Evolutionary conservation across 1,140 invertebrate genomes (phyloP).

Genomic region (Araneus ventricosus): DNA sequence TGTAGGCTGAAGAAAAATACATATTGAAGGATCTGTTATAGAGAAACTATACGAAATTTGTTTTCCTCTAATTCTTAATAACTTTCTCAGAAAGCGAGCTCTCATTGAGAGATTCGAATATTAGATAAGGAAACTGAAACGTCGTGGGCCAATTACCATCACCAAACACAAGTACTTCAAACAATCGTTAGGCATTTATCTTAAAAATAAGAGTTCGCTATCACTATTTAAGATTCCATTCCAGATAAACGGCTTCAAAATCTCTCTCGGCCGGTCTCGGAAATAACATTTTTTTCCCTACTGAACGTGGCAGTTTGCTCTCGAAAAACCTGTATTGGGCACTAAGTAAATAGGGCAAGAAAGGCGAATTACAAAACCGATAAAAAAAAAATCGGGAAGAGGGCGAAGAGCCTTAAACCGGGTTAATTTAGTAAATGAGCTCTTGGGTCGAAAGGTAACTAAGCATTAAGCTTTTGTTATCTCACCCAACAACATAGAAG

Average conservation of each 20-base stretch:
- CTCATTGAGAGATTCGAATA: too few relatives aligned
- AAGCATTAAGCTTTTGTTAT: constrained; percentile 52
- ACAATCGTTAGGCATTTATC: background rate
- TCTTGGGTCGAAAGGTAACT: constrained; percentile 47
- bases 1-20: too few relatives aligned
- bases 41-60: too few relatives aligned
- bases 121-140: too few relatives aligned
- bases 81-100: too few relatives aligned
- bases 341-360: constrained; percentile 55
- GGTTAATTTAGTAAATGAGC: constrained; percentile 57
- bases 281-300: background rate
- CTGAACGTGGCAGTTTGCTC: background rate
- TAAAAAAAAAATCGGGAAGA: constrained; percentile 15
- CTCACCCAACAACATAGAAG: background rate
- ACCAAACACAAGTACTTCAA: background rate
- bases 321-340: constrained; percentile 18
- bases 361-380: constrained; percentile 50
- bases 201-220: background rate
- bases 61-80: too few relatives aligned
- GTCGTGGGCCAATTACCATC: too few relatives aligned
- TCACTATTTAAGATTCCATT: constrained; percentile 15
- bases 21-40: too few relatives aligned
- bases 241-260: background rate
- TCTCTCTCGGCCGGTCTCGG: background rate
- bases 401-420: background rate